Conservation (phyloP, 2,113 vertebrate species). For the Alosa alosa region DNA sequence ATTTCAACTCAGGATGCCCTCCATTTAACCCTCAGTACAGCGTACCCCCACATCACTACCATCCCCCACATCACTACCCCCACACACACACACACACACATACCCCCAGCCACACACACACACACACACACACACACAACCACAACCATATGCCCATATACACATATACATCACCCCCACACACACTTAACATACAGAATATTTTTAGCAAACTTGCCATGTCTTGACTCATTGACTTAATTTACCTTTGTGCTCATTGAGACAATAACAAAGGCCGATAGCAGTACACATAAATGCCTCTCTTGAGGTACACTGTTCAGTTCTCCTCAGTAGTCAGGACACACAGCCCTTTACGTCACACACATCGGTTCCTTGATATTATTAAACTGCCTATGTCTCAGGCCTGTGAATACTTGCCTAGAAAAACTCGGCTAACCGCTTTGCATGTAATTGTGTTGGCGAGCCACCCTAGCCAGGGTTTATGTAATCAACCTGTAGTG, state of each 20-base stretch:
- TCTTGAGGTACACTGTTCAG: not conserved
- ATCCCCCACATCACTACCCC: not conserved
- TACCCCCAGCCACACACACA: not conserved
- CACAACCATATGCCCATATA: not conserved
- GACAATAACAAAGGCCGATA: too few relatives aligned
- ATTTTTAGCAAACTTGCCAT: too few relatives aligned
- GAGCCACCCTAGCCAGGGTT: not conserved
- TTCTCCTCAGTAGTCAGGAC: not conserved
- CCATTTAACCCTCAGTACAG: not conserved
- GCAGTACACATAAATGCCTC: too few relatives aligned
- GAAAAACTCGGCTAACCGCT: not conserved
- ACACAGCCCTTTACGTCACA: not conserved
- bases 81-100: not conserved
- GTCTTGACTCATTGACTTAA: too few relatives aligned
- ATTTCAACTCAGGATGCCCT: not conserved
- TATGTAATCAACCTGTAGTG: not conserved
- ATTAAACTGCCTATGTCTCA: not conserved
- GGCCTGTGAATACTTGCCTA: not conserved
- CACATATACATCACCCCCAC: not conserved
- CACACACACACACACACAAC: not conserved
- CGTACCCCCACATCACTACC: not conserved
- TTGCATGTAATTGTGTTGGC: not conserved
- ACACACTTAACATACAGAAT: not conserved
- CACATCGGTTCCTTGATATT: not conserved
- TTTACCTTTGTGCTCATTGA: too few relatives aligned